Evolutionary conservation across 2,113 vertebrate genomes (phyloP).

Genomic region (Actenoides lindsayi): DNA sequence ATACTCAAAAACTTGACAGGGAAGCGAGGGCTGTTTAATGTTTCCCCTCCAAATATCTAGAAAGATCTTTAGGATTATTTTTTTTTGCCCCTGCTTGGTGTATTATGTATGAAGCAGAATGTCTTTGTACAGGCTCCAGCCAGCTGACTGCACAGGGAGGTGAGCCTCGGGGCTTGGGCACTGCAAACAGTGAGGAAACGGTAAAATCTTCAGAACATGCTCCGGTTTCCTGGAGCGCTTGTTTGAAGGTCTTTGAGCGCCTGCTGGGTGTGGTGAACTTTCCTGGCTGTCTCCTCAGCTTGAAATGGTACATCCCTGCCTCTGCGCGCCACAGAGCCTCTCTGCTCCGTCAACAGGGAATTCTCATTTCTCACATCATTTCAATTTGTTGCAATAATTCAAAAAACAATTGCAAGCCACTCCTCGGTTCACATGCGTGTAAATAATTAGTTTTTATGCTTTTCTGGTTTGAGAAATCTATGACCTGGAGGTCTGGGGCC

Average conservation of each 20-base stretch:
- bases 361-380: slow-evolving; percentile 19
- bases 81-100: background rate
- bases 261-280: slow-evolving; percentile 43
- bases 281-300: background rate
- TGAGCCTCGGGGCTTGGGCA: slow-evolving; percentile 23
- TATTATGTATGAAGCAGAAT: background rate
- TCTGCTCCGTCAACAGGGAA: background rate
- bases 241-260: slow-evolving; percentile 31
- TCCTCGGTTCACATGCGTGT: background rate
- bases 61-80: background rate
- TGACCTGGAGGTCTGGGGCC: background rate
- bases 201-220: background rate
- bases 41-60: slow-evolving; percentile 6
- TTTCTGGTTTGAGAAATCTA: background rate
- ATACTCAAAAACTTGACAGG: background rate
- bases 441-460: background rate
- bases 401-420: background rate
- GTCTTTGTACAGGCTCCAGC: slow-evolving; percentile 52
- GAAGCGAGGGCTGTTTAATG: background rate
- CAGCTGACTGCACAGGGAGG: slow-evolving; percentile 12
- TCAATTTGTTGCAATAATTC: background rate
- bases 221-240: slow-evolving; percentile 35
- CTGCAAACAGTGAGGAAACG: slow-evolving; percentile 27
- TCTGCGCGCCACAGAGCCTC: background rate
- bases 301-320: background rate